Evolutionary conservation across 2,888 invertebrate species (phyloP), one percentile per base, ranked within the genome.

Genomic region (Epinotia ramella): DNA sequence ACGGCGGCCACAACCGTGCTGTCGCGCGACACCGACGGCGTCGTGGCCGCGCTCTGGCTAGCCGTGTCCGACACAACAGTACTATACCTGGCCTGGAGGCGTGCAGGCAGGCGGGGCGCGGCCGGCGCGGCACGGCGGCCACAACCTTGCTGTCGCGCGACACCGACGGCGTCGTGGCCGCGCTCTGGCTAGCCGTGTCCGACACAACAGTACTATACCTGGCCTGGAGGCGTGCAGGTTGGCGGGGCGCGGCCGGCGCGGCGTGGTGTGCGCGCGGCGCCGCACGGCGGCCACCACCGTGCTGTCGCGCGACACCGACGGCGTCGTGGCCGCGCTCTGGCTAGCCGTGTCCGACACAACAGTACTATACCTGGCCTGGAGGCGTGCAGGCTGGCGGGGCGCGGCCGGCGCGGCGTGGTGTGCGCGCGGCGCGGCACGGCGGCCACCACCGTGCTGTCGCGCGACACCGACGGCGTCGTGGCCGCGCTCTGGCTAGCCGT

Each of bases 21-120:
- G 88, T 93, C 93, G 75, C 92, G 91, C 16, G 94, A 93, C 86
- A 92, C 90, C 60, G 87, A 83, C 76, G 91, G 92, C 67, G 92
- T 92, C 3, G 86, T 90, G 44, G 88, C 89, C 24, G 81, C 49
- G 49, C 49, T 49, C 49, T 49, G 49, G 49, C 49, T 49, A 16
- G 16, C 49, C 49, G 49, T 13, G 49, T 33, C 33, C 33, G 33
- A 33, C 33, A 33, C 33, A 33, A 33, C 33, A 7, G 33, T 33
- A 33, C 33, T 33, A 33, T 33, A 33, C 33, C 33, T 33, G 33
- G 33, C 7, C 33, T 33, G 33, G 33, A 33, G 33, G 7, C 33
- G 33, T 33, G 33, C 33, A 33, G 33, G 33, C 33, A 7, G 33
- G 33, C 33, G 33, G 33, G 33, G 33, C 33, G 33, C 33, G 33